A percentile compares a stretch with the other conserved stretches of the same genome.
phyloP scores from a whole-genome alignment of 2,797 vertebrate genomes.

The Balearica regulorum region DNA sequence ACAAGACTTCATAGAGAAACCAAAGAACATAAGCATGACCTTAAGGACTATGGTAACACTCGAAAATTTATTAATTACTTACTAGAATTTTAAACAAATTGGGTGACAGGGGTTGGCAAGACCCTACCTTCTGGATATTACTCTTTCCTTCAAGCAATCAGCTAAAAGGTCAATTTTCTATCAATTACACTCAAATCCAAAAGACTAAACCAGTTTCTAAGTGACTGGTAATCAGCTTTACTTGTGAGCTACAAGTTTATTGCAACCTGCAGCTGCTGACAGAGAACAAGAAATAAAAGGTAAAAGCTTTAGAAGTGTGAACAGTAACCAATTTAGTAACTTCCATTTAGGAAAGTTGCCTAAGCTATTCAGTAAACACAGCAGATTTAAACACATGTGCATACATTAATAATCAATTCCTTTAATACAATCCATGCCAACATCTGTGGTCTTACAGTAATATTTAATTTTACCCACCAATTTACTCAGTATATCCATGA shows the following conservation, averaged over 20 bases:
- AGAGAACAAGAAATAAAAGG: background rate
- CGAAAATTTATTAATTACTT: background rate
- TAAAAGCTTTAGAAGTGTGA: background rate
- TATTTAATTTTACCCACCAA: background rate
- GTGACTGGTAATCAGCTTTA: background rate
- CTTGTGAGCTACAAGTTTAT: background rate
- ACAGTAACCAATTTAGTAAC: background rate
- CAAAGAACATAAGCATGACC: background rate
- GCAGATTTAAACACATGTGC: background rate
- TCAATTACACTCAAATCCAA: background rate
- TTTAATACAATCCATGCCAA: background rate
- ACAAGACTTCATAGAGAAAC: background rate
- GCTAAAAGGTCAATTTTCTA: background rate
- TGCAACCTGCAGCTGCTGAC: background rate
- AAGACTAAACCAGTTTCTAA: background rate
- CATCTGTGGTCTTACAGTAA: background rate
- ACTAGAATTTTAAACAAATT: background rate
- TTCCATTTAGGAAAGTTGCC: background rate
- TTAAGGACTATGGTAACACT: background rate
- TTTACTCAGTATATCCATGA: background rate
- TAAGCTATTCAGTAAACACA: background rate
- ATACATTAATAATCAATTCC: background rate
- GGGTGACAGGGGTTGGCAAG: background rate
- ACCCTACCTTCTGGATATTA: background rate
- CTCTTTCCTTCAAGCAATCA: background rate